Percentiles rank a stretch among this genome's conserved stretches.
phyloP scores from a whole-genome alignment of 1,140 invertebrate genomes.

The Gyrodactylus bullatarudis region DNA sequence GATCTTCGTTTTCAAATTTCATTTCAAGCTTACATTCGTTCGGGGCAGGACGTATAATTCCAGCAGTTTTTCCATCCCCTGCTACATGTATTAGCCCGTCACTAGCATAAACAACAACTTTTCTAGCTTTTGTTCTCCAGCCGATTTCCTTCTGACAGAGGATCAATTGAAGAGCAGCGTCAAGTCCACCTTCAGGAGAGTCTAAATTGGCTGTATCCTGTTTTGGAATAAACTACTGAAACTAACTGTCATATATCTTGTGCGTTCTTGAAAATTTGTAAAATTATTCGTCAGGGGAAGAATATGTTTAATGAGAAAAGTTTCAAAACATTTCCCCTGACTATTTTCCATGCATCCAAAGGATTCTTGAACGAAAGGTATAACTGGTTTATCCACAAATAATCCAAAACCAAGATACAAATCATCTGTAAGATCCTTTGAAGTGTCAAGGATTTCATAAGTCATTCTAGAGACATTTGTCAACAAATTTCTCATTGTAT shows the following conservation, averaged over 20 bases:
- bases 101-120: constrained; percentile 74
- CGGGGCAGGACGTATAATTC: constrained; percentile 1
- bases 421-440: constrained; percentile 51
- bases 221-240: neutral
- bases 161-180: constrained; percentile 92
- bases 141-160: constrained; percentile 37
- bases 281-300: neutral
- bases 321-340: neutral
- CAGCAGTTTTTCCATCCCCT: constrained; percentile 48
- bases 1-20: neutral
- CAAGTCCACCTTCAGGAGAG: constrained; percentile 87
- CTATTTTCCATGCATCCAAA: neutral
- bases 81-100: constrained; percentile 91
- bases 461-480: neutral
- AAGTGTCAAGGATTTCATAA: constrained; percentile 44
- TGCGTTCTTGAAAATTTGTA: neutral
- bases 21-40: neutral
- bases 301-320: neutral
- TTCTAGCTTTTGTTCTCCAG: constrained; percentile 53
- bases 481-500: constrained; percentile 56
- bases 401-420: constrained; percentile 80
- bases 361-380: constrained; percentile 44
- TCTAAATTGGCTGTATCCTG: constrained; percentile 53
- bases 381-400: constrained; percentile 88
- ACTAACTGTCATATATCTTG: neutral